Percentiles rank a stretch among this genome's conserved stretches.
phyloP scores from a whole-genome alignment of 2,888 invertebrate species.

The Cataglyphis albicans region DNA sequence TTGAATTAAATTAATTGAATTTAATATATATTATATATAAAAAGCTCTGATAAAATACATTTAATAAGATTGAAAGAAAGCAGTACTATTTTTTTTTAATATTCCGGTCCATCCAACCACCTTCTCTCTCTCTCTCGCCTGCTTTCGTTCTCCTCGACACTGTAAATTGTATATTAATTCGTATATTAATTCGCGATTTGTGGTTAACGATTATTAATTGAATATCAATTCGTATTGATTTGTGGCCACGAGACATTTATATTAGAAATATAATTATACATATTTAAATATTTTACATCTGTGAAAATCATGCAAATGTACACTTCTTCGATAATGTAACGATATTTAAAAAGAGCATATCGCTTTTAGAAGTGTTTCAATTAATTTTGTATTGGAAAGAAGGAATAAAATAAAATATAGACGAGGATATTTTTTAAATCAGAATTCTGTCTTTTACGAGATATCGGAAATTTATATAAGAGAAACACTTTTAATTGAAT shows the following conservation, averaged over 20 bases:
- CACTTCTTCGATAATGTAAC: background rate
- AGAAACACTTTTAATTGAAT: background rate
- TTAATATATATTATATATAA: no score
- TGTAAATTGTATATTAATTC: constrained; percentile 1
- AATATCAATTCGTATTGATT: constrained; percentile 9
- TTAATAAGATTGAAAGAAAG: background rate
- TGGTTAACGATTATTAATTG: background rate
- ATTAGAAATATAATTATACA: no score
- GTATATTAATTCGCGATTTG: background rate
- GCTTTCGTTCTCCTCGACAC: background rate
- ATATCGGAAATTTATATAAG: background rate
- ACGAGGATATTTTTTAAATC: background rate
- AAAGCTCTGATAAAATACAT: background rate
- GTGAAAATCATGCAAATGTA: background rate
- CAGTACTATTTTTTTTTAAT: background rate
- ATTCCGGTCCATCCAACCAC: background rate
- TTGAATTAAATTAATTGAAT: background rate
- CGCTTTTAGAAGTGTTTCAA: background rate
- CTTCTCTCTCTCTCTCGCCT: background rate
- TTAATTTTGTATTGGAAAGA: background rate
- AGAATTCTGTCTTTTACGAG: background rate
- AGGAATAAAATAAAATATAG: background rate
- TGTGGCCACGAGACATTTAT: no score
- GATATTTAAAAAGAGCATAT: background rate
- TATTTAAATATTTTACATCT: background rate